Evolutionary conservation across 2,797 vertebrate species (phyloP), one percentile per base, ranked within the genome.

Genomic region (Apodemus agrarius): DNA sequence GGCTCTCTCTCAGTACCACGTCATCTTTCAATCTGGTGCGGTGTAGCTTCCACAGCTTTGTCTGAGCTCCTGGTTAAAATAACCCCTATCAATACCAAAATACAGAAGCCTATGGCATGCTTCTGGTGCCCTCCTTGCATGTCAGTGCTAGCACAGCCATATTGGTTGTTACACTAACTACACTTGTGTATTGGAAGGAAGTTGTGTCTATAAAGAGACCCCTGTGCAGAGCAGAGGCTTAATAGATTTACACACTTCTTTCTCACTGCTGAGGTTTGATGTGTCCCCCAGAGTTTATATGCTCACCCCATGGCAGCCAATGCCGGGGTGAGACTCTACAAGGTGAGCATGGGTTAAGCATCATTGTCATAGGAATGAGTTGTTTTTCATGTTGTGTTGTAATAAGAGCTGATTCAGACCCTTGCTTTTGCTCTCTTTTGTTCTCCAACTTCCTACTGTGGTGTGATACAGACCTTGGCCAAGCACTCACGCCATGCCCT

Each of bases 51-150:
- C 31, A 61, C 24, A 22, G 65, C 63, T 61, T 74, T 52, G 49
- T 82, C 91, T 91, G 89, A 86, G 61, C 89, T 91, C 46, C 49
- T 81, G 75, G 79, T 89, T 83, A 75, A 85, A 94, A 96, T 83
- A 89, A 69, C 34, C 21, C 0, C 10, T 0, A 3, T 82, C 72
- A 46, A 52, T 11, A 4, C 90, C 85, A 84, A 57, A 79, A 80
- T 78, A 17, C 65, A 61, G 94, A 93, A 49, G 37, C 52, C 82
- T 37, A 6, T 0, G 40, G 26, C 9, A 0, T 9, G 9, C 52
- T 22, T 1, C 61, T 3, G 63, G 67, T 0, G 2, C 46, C 46
- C 43, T 43, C 74, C 34, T 43, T 86, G 86, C 69, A 8, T 34
- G 79, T 3, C 10, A 2, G 10, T 19, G 17, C 2, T 80, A 26